Base-by-base conservation (phyloP, 2,797 vertebrate genomes). In the Botia almorhae region DNA sequence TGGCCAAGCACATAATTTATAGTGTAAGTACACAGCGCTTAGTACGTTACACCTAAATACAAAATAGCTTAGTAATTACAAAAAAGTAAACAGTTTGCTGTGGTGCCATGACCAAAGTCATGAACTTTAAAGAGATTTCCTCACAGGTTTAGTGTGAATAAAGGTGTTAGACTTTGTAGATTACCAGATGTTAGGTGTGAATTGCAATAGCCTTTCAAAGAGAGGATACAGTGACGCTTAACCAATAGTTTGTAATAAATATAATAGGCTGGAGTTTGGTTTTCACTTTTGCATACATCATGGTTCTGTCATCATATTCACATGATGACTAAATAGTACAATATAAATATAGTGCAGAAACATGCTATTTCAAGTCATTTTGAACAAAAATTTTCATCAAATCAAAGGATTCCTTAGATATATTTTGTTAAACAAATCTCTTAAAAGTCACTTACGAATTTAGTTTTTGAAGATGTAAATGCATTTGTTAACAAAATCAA, bases 221-320 rank as follows among this genome's bases (percentile, higher is more conserved):
- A 80, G 70, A 16, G 29, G 51, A 75, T 19, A 43, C 19, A 72
- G 33, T 17, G 16, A 72, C 29, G 61, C 65, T 19, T 70, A 33
- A 61, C 69, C 67, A 56, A 58, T 26, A 74, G 33, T 48, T 72
- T 43, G 65, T 33, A 33, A 33, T 33, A 33, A 3, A 33, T 33
- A 33, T 33, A 33, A 67, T 72, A 83, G 81, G 75, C 68, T 81
- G 60, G 76, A 87, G 81, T 58, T 53, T 81, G 68, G 84, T 89
- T 85, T 85, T 81, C 60, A 81, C 82, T 87, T 86, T 89, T 93
- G 91, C 91, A 92, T 91, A 91, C 87, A 81, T 82, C 87, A 77
- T 64, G 82, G 76, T 86, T 86, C 81, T 8, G 10, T 56, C 51
- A 60, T 46, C 69, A 33, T 17, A 67, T 71, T 80, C 26, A n/a